Percentiles rank a stretch among this genome's conserved stretches.
phyloP scores from a whole-genome alignment of 2,797 vertebrate species.

The Denticeps clupeoides region DNA sequence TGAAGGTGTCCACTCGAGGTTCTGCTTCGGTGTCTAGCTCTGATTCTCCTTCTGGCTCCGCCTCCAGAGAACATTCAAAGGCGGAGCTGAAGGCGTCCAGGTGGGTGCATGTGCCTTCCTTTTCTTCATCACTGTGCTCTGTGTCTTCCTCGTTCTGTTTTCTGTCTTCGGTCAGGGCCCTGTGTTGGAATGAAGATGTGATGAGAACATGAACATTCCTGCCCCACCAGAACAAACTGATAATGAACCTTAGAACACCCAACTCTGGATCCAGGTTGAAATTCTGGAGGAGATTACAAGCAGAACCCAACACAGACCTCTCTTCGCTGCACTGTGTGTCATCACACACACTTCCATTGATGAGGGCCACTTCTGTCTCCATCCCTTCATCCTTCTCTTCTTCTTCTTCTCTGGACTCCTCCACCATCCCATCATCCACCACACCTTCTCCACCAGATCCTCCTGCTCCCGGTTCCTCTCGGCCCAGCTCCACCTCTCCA shows the following conservation, averaged over 20 bases:
- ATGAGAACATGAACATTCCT: too few species aligned
- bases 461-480: slow-evolving; percentile 18
- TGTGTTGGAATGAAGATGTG: too few species aligned
- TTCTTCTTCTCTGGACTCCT: slow-evolving; percentile 12
- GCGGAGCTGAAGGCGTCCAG: slow-evolving; percentile 65
- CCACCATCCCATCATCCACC: slow-evolving; percentile 20
- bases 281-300: too few species aligned
- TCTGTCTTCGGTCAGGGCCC: too few species aligned
- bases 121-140: slow-evolving; percentile 27
- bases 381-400: slow-evolving; percentile 28
- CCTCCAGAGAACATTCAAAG: slow-evolving; percentile 62
- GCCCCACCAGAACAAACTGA: too few species aligned
- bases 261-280: too few species aligned
- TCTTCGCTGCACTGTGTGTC: slow-evolving; percentile 7
- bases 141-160: slow-evolving; percentile 37
- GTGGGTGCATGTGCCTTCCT: slow-evolving; percentile 26
- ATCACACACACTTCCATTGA: background rate
- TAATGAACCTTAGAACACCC: too few species aligned
- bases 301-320: background rate
- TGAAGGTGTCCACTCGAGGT: slow-evolving; percentile 70
- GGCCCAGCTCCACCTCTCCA: slow-evolving; percentile 16
- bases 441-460: slow-evolving; percentile 26
- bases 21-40: slow-evolving; percentile 13
- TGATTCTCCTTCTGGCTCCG: slow-evolving; percentile 10
- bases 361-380: slow-evolving; percentile 11